phyloP scores from a whole-genome alignment of 2,888 invertebrate species.

The Agapostemon virescens region DNA sequence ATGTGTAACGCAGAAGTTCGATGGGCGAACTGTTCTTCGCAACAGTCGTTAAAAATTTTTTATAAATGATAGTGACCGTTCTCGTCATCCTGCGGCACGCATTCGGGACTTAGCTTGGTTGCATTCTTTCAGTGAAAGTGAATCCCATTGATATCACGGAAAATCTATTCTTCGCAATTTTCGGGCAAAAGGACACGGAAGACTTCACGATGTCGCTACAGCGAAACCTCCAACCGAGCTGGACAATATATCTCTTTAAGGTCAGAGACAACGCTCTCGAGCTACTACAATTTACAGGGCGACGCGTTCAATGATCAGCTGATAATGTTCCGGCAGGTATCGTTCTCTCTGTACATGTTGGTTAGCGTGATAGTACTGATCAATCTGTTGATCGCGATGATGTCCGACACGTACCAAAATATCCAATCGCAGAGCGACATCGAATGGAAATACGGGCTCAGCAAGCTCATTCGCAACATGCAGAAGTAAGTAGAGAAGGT shows the following conservation, averaged over 20 bases:
- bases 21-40: not conserved
- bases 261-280: slow-evolving; percentile 74
- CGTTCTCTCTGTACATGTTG: slow-evolving; percentile 97
- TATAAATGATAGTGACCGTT: not conserved
- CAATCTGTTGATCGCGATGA: slow-evolving; percentile 99
- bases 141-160: slow-evolving; percentile 96
- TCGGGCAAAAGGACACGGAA: slow-evolving; percentile 94
- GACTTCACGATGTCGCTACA: slow-evolving; percentile 80
- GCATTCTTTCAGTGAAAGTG: slow-evolving; percentile 88
- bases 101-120: slow-evolving; percentile 22
- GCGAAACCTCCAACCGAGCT: slow-evolving; percentile 85
- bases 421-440: slow-evolving; percentile 92
- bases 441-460: slow-evolving; percentile 90
- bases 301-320: slow-evolving; percentile 27
- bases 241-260: slow-evolving; percentile 94
- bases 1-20: not conserved
- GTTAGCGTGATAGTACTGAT: slow-evolving; percentile 99
- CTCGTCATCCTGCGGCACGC: not conserved
- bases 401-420: slow-evolving; percentile 99
- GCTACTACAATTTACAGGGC: not conserved
- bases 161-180: slow-evolving; percentile 98
- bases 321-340: slow-evolving; percentile 79
- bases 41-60: not conserved
- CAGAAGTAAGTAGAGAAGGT: slow-evolving; percentile 81
- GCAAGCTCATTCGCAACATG: slow-evolving; percentile 88